These are phyloP conservation scores for Homalodisca vitripennis DNA, from an alignment of 1,140 invertebrate species.

Conservation along the genomic window DNA sequence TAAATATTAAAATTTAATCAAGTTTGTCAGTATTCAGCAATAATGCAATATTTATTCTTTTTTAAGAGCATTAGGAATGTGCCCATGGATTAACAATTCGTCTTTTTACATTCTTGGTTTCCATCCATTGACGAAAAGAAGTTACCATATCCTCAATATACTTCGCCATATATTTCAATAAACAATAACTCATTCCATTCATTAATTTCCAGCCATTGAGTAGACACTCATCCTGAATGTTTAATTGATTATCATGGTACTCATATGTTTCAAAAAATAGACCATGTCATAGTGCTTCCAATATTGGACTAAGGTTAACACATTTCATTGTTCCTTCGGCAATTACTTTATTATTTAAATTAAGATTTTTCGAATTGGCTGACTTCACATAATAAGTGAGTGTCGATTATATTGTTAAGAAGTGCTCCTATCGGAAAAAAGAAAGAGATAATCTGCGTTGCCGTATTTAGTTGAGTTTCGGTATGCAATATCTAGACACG, in stretches of 20 bases:
- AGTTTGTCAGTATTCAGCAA: too few relatives aligned
- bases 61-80: constrained; percentile 44
- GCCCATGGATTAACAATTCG: neutral
- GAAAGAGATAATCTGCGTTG: constrained; percentile 3
- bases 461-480: neutral
- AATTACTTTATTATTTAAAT: neutral
- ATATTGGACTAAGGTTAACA: neutral
- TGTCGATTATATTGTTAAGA: constrained; percentile 48
- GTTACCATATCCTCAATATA: neutral
- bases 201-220: neutral
- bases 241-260: neutral
- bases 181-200: neutral
- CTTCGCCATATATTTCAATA: neutral
- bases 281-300: neutral
- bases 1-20: too few relatives aligned
- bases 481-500: neutral
- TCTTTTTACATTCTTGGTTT: neutral
- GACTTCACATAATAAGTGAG: neutral
- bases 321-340: neutral
- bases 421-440: constrained; percentile 46
- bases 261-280: constrained; percentile 31
- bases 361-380: neutral
- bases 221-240: neutral
- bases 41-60: constrained; percentile 48
- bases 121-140: neutral